Conservation (phyloP, 2,888 invertebrate species). For the Drosophila demipolita region DNA sequence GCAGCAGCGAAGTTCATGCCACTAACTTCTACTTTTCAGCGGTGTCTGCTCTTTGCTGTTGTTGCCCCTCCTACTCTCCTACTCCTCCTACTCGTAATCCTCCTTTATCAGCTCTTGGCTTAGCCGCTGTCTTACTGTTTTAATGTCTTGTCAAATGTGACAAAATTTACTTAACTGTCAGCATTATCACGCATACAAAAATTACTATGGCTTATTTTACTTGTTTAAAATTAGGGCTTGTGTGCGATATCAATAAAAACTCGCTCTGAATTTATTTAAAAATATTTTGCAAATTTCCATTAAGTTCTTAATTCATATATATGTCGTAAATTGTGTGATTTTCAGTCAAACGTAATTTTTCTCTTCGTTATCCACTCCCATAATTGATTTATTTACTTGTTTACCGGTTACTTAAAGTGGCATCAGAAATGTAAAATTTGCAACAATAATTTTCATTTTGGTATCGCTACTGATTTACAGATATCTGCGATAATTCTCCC, state of each 20-base stretch:
- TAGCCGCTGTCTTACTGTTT: constrained; percentile 47
- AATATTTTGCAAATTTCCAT: background rate
- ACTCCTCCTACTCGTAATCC: background rate
- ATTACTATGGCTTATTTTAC: constrained; percentile 53
- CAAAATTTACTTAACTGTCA: constrained; percentile 81
- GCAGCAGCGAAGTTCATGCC: constrained; percentile 46
- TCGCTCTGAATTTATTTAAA: background rate
- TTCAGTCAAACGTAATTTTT: background rate
- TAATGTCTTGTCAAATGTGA: constrained; percentile 82
- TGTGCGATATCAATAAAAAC: background rate
- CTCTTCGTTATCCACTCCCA: background rate
- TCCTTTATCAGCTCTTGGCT: constrained; percentile 5
- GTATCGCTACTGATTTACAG: background rate
- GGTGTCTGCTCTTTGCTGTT: constrained; percentile 27
- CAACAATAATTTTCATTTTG: background rate
- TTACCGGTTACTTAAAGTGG: background rate
- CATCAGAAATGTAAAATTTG: background rate
- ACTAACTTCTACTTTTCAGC: constrained; percentile 41
- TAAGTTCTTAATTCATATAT: background rate
- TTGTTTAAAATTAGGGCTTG: background rate
- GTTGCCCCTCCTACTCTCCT: background rate
- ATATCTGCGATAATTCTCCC: background rate
- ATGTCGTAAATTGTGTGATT: no score
- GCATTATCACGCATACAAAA: constrained; percentile 69
- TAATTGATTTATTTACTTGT: background rate